Evolutionary conservation across 2,888 invertebrate genomes (phyloP).

Genomic region (Drosophila formosana): DNA sequence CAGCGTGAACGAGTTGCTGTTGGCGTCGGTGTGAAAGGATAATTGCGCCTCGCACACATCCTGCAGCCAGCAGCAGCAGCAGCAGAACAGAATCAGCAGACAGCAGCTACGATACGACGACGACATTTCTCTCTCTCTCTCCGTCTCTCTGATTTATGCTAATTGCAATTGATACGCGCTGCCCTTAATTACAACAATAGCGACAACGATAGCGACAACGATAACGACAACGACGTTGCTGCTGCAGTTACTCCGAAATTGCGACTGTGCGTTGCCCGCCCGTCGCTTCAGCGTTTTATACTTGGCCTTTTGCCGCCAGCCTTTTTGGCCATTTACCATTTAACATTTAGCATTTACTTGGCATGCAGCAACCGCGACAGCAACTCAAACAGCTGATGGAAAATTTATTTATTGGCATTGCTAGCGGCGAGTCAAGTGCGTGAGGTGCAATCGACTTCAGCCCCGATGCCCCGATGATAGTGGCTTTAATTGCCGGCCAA

Average conservation of each 20-base stretch:
- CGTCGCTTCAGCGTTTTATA: constrained; percentile 60
- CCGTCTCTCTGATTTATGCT: constrained; percentile 23
- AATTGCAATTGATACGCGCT: constrained; percentile 48
- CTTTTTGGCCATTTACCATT: constrained; percentile 31
- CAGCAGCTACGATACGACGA: too few species aligned
- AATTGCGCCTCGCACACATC: constrained; percentile 78
- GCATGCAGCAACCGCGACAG: constrained; percentile 39
- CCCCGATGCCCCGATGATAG: neutral
- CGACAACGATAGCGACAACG: neutral
- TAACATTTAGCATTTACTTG: constrained; percentile 11
- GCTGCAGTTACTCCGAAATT: constrained; percentile 38
- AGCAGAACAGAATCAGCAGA: constrained; percentile 2
- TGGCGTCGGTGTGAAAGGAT: constrained; percentile 83
- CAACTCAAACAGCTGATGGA: neutral
- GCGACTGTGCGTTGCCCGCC: constrained; percentile 60
- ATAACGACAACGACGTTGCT: constrained; percentile 21
- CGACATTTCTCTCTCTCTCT: neutral
- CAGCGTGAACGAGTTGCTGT: constrained; percentile 83
- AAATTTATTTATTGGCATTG: constrained; percentile 48
- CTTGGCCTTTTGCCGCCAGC: constrained; percentile 12
- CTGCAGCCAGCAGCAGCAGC: constrained; percentile 47
- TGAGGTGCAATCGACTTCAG: constrained; percentile 4
- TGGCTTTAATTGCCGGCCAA: neutral
- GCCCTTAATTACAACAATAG: constrained; percentile 31
- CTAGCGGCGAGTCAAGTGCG: constrained; percentile 15